These are phyloP conservation scores for Muntiacus muntjak DNA, from an alignment of 2,113 vertebrate genomes.

Conservation along the genomic window DNA sequence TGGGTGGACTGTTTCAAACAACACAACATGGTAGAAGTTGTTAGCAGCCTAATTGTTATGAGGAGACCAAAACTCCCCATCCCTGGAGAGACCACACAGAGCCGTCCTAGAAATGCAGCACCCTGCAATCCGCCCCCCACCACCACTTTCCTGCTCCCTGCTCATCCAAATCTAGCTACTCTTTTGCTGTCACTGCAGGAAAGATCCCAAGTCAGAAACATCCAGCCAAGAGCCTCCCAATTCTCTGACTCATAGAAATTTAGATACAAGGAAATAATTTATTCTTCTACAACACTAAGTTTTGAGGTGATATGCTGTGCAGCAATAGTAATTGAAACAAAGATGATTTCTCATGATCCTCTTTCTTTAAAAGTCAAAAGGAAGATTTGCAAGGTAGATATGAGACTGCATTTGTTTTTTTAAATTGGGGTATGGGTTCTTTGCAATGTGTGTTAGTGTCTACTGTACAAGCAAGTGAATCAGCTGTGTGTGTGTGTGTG, in stretches of 20 bases:
- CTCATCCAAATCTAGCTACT: neutral
- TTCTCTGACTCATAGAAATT: neutral
- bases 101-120: fast-evolving
- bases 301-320: neutral
- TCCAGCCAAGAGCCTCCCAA: neutral
- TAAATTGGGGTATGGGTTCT: neutral
- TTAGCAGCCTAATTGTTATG: neutral
- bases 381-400: neutral
- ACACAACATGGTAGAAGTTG: neutral
- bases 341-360: neutral
- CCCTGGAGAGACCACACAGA: no score
- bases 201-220: neutral
- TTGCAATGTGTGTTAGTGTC: neutral
- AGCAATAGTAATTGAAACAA: neutral
- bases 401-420: neutral
- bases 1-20: neutral
- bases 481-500: neutral
- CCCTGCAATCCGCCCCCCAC: fast-evolving
- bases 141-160: neutral
- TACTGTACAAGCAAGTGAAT: neutral
- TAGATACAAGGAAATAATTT: neutral
- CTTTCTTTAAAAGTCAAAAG: neutral
- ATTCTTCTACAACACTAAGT: neutral
- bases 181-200: neutral
- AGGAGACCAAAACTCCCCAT: neutral